Evolutionary conservation across 2,113 vertebrate genomes (phyloP).

Genomic region (Vulpes vulpes): DNA sequence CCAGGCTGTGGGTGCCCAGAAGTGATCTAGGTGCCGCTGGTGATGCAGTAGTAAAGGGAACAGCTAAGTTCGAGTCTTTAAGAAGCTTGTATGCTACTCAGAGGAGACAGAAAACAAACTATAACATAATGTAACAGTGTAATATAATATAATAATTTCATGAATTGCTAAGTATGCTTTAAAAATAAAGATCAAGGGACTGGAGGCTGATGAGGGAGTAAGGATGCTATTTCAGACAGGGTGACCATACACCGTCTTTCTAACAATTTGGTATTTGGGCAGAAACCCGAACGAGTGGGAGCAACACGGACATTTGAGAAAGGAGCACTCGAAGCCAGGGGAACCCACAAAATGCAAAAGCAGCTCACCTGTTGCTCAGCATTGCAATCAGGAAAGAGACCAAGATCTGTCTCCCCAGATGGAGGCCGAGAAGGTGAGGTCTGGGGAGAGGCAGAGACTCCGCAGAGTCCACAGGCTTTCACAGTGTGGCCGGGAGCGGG

Average conservation of each 20-base stretch:
- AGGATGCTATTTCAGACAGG: background rate
- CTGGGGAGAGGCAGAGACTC: background rate
- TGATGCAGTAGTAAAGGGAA: background rate
- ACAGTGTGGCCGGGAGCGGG: background rate
- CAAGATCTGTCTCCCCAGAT: background rate
- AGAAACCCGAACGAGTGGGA: background rate
- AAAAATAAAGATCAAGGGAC: background rate
- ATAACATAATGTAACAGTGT: background rate
- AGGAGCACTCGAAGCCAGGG: background rate
- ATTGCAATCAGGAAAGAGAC: background rate
- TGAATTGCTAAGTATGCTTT: background rate
- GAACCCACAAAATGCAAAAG: background rate
- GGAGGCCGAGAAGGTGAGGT: background rate
- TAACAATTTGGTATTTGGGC: background rate
- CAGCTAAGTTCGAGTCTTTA: background rate
- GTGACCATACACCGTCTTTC: background rate
- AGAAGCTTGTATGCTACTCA: background rate
- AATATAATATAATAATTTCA: background rate
- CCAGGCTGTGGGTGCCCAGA: background rate
- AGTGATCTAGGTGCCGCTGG: background rate
- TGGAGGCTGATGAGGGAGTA: background rate
- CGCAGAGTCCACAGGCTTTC: rapidly evolving
- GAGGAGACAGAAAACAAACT: background rate
- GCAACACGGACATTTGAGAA: background rate
- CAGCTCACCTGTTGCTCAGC: background rate